Evolutionary conservation across 2,888 invertebrate species (phyloP).

Genomic region (Andrena bicolor): DNA sequence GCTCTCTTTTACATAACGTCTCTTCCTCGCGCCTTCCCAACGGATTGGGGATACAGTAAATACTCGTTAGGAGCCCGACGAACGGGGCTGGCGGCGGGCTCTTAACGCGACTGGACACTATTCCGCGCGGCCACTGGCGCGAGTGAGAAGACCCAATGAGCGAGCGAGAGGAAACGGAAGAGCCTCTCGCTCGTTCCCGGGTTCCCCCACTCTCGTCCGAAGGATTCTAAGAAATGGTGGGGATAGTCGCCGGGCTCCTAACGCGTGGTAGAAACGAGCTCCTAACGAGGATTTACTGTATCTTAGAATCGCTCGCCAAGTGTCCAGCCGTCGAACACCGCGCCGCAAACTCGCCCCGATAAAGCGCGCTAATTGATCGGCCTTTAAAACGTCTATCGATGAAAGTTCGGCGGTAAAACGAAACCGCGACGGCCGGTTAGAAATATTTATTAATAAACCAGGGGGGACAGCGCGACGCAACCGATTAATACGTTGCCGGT

Average conservation of each 20-base stretch:
- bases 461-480: conserved; percentile 8
- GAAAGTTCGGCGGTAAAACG: conserved; percentile 1
- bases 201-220: too few relatives aligned
- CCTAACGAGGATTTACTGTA: too few relatives aligned
- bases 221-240: too few relatives aligned
- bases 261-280: too few relatives aligned
- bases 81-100: too few relatives aligned
- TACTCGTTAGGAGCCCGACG: too few relatives aligned
- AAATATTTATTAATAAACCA: conserved; percentile 35
- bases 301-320: background rate
- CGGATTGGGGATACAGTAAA: background rate
- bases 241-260: too few relatives aligned
- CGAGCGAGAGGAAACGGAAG: too few relatives aligned
- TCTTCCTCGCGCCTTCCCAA: background rate
- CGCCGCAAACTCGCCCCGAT: background rate
- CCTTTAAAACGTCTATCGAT: background rate
- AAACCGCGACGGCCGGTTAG: conserved; percentile 8
- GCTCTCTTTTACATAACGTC: conserved; percentile 18
- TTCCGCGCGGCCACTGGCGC: too few relatives aligned
- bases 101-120: too few relatives aligned
- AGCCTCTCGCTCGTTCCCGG: too few relatives aligned
- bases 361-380: conserved; percentile 15
- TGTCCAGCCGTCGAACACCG: background rate
- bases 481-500: conserved; percentile 37
- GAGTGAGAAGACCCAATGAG: too few relatives aligned